Percentiles rank a stretch among this genome's conserved stretches.
Conservation (phyloP, 1,140 invertebrate species). For the Amyelois transitella region DNA sequence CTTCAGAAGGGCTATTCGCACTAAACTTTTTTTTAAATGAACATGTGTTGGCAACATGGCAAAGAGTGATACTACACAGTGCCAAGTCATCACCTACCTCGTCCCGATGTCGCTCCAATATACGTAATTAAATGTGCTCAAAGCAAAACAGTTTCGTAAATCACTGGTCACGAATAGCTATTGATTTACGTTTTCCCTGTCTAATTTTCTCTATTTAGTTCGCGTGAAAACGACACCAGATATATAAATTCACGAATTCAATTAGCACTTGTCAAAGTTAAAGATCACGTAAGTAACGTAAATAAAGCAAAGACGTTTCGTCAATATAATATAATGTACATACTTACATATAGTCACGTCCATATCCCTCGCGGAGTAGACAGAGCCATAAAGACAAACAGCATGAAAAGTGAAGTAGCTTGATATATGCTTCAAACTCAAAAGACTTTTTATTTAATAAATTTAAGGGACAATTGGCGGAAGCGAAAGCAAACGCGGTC, state of each 20-base stretch:
- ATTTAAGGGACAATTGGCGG: no score
- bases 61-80: neutral
- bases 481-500: no score
- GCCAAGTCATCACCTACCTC: neutral
- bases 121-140: neutral
- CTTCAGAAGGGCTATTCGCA: neutral
- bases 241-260: neutral
- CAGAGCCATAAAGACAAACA: no score
- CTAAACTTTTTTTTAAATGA: neutral
- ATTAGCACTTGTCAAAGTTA: neutral
- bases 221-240: no score
- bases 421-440: no score
- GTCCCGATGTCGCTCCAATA: neutral
- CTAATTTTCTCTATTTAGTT: neutral
- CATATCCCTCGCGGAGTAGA: no score
- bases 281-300: no score
- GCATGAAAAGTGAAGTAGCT: no score
- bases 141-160: neutral
- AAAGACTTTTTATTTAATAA: no score
- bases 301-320: no score
- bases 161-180: neutral
- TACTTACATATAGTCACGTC: no score
- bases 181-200: neutral
- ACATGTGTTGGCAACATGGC: neutral
- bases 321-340: no score